phyloP scores from a whole-genome alignment of 2,113 vertebrate genomes.

The Papio anubis region DNA sequence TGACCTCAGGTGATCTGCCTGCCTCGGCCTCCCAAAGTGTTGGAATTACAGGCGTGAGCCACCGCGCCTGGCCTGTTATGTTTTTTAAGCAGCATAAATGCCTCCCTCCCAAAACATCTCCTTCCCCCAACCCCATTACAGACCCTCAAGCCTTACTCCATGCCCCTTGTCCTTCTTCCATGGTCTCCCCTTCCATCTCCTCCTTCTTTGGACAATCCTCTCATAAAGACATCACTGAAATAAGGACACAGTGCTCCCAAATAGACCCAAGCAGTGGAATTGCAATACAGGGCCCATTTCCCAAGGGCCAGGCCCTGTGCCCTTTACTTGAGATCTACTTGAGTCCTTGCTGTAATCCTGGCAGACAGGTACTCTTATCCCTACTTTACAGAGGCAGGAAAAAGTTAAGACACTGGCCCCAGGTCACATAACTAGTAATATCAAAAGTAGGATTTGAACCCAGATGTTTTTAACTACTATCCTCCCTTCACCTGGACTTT shows the following conservation, averaged over 20 bases:
- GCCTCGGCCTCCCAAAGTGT: too few relatives aligned
- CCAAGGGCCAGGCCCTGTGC: background rate
- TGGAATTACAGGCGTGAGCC: too few relatives aligned
- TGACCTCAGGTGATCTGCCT: too few relatives aligned
- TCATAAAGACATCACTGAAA: background rate
- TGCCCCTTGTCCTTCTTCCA: background rate
- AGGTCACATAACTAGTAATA: background rate
- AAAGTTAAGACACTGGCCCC: background rate
- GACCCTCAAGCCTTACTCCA: background rate
- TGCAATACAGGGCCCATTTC: background rate
- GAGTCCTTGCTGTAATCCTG: background rate
- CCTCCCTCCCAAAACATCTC: background rate
- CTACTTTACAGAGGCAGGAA: background rate
- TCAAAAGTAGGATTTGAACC: background rate
- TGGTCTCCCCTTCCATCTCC: background rate
- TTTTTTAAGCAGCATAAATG: background rate
- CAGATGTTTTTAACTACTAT: background rate
- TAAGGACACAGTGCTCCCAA: background rate
- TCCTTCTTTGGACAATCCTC: background rate
- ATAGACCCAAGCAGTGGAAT: background rate
- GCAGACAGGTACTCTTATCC: background rate
- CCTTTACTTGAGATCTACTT: fast-evolving
- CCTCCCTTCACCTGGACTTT: background rate
- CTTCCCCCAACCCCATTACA: background rate
- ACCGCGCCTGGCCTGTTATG: too few relatives aligned